Conservation (phyloP, 1,140 invertebrate genomes). For the Octopus bimaculoides region DNA sequence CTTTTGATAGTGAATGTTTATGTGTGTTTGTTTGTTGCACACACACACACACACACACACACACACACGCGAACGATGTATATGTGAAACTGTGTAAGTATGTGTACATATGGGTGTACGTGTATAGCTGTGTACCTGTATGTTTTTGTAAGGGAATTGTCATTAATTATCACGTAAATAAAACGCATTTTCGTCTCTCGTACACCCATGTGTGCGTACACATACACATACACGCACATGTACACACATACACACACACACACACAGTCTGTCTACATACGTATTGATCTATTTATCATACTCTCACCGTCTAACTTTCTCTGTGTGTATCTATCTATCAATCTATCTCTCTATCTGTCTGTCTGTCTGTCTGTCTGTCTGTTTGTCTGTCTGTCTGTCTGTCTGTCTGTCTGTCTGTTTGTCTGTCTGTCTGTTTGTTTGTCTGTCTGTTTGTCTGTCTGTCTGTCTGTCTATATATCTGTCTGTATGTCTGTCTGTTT, state of each 20-base stretch:
- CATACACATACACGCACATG: background rate
- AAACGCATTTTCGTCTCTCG: background rate
- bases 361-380: background rate
- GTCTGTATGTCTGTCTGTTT: background rate
- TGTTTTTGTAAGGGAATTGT: no score
- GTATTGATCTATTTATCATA: background rate
- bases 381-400: background rate
- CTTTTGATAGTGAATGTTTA: background rate
- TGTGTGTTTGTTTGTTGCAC: background rate
- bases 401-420: background rate
- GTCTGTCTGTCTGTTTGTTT: background rate
- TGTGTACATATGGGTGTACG: no score
- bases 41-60: background rate
- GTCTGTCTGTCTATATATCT: background rate
- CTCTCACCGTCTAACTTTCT: background rate
- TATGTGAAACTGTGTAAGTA: no score
- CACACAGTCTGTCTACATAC: background rate
- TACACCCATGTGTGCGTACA: background rate
- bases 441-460: background rate
- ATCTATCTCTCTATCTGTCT: background rate
- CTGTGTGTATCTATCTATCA: background rate
- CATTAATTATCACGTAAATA: no score
- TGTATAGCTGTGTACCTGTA: no score
- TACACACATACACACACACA: background rate
- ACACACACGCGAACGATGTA: background rate